A percentile compares a stretch with the other conserved stretches of the same genome.
These are phyloP conservation scores for Neosilurus mollespiculum DNA, from an alignment of 2,797 vertebrate species.

Conservation along the genomic window DNA sequence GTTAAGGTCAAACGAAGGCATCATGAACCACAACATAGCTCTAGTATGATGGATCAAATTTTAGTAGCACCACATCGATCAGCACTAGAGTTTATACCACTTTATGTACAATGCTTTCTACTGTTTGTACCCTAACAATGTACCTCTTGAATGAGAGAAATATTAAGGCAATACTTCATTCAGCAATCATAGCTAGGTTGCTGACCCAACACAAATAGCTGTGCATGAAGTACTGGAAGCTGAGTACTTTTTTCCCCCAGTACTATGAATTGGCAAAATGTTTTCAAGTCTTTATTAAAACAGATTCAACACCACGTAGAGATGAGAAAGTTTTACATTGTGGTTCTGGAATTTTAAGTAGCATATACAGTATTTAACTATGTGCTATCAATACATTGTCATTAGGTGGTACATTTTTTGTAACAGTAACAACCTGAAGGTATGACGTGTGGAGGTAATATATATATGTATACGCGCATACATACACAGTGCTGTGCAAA, in stretches of 20 bases:
- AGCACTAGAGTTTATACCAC: neutral
- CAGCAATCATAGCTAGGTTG: neutral
- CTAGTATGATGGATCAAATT: neutral
- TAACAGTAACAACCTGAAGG: neutral
- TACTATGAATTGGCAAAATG: neutral
- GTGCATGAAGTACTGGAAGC: neutral
- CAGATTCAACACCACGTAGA: neutral
- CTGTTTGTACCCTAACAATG: neutral
- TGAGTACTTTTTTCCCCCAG: no score
- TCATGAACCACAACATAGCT: neutral
- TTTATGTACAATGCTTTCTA: neutral
- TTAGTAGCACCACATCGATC: neutral
- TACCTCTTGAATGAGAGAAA: neutral
- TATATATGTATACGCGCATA: no score
- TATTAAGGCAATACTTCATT: neutral
- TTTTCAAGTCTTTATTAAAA: conserved; percentile 5
- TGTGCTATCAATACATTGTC: neutral
- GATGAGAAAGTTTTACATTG: neutral
- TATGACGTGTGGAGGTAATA: neutral
- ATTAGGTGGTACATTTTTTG: neutral
- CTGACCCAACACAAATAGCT: neutral
- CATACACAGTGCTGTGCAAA: no score
- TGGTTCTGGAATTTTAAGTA: neutral
- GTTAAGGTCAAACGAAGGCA: neutral
- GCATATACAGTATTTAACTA: neutral